These are phyloP conservation scores for Leptosomus discolor DNA, from an alignment of 2,113 vertebrate genomes.

Conservation along the genomic window DNA sequence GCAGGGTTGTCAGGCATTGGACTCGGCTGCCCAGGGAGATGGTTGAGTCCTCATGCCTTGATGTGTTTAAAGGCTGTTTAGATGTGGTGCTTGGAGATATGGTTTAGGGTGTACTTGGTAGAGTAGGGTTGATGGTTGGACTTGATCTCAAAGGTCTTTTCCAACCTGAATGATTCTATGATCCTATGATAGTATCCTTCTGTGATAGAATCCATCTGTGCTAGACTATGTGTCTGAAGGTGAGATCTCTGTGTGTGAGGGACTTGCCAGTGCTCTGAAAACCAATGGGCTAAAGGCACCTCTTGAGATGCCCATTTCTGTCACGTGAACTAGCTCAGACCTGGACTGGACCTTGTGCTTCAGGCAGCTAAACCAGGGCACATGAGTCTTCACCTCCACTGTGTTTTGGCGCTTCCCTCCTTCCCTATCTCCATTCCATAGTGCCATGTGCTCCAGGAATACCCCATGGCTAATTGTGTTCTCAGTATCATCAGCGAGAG, in stretches of 20 bases:
- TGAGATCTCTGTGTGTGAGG: background rate
- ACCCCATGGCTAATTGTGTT: background rate
- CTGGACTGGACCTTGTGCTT: background rate
- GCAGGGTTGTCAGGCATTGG: no score
- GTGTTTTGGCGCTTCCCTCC: background rate
- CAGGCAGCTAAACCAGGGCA: background rate
- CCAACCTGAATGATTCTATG: no score
- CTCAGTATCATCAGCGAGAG: background rate
- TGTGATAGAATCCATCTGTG: background rate
- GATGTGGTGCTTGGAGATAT: no score
- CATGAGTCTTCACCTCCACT: background rate
- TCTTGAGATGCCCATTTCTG: background rate
- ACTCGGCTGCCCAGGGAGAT: no score
- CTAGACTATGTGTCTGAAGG: background rate
- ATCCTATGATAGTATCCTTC: no score
- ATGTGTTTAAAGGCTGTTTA: no score
- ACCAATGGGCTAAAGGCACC: background rate
- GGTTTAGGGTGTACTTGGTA: no score
- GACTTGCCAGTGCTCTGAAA: background rate
- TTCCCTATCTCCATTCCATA: background rate
- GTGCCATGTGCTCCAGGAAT: background rate
- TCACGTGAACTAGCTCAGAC: background rate
- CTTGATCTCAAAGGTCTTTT: no score
- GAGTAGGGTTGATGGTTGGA: no score
- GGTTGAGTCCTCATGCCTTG: no score